Evolutionary conservation across 2,797 vertebrate species (phyloP), one percentile per base, ranked within the genome.

Genomic region (Sphenopsis melanotis): DNA sequence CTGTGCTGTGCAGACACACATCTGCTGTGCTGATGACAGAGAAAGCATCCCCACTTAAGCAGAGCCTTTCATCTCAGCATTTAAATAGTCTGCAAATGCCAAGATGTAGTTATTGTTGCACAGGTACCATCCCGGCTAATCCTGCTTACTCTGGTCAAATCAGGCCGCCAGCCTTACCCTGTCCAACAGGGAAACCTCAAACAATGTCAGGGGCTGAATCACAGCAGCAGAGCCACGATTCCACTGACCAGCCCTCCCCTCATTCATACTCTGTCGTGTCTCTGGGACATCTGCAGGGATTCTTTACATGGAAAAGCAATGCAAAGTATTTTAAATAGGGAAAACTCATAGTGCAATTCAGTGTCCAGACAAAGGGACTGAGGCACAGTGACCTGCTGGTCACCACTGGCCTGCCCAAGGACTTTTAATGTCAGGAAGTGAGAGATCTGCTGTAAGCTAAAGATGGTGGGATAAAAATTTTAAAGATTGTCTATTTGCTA

Each of bases 71-170:
- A 21, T 72, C 70, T 71, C 22, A 34, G 15, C 44, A 18, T 36
- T 60, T 26, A 55, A 37, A 47, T 23, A 16, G 50, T 20, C 37
- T 69, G 75, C 39, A 63, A 41, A 47, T 9, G 34, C 29, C 8
- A 10, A 46, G 59, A 14, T 59, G 42, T 11, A 27, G 70, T 64
- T 70, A 3, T 8, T 39, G 42, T 15, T 36, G 18, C 14, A 12
- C 30, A 56, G 49, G 36, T 52, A 26, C 57, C 53, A 6, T 15
- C 42, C 2, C 66, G n/a, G 50, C 63, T 68, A 3, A 10, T 13
- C 3, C 34, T 34, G 60, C 44, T 75, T 4, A 2, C 0, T 0
- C 15, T 12, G 27, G 39, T 39, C 2, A 0, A 47, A n/a, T 52
- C 56, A 29, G 82, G 64, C 79, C 1, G 1, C 32, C 7, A 4